Conservation (phyloP, 1,140 invertebrate genomes). For the Atta texana region DNA sequence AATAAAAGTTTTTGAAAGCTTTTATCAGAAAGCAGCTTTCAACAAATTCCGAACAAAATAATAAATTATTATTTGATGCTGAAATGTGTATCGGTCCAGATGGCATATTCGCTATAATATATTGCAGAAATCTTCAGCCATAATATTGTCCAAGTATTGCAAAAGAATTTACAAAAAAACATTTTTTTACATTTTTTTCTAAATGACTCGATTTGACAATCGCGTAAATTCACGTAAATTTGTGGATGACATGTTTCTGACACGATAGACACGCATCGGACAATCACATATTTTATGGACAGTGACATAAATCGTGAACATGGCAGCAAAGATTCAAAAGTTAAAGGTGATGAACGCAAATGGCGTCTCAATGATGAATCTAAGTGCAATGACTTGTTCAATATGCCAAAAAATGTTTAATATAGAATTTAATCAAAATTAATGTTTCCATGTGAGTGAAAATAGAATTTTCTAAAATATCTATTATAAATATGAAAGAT, state of each 20-base stretch:
- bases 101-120: not conserved
- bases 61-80: constrained; percentile 19
- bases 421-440: not conserved
- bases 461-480: not conserved
- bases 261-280: constrained; percentile 35
- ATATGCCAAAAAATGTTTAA: not conserved
- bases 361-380: constrained; percentile 2
- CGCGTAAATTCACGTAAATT: constrained; percentile 36
- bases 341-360: constrained; percentile 3
- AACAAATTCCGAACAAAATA: not conserved
- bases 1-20: not conserved
- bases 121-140: not conserved
- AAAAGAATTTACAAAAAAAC: not conserved
- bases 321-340: constrained; percentile 15
- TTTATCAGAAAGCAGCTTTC: constrained; percentile 1
- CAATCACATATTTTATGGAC: constrained; percentile 32
- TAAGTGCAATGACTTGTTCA: not conserved
- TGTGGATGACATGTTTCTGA: constrained; percentile 30
- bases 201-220: constrained; percentile 37
- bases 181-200: constrained; percentile 34
- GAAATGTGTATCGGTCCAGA: not conserved
- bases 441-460: not conserved
- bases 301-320: constrained; percentile 34
- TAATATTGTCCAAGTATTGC: not conserved
- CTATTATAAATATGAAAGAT: not conserved